Conservation (phyloP, 2,888 invertebrate genomes). For the Chaetoderma sp. region DNA sequence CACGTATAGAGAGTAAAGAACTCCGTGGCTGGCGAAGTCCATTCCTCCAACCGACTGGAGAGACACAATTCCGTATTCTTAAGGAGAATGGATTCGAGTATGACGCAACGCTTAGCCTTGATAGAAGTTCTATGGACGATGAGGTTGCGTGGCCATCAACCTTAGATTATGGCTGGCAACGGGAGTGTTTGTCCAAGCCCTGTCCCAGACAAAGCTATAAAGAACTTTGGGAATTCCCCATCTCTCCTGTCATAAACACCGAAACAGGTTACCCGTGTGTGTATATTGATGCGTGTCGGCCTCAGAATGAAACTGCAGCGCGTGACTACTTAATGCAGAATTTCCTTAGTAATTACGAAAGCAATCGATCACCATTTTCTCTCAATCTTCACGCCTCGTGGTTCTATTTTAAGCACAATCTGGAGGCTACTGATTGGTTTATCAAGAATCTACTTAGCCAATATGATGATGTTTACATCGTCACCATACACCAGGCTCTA, state of each 20-base stretch:
- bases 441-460: slow-evolving; percentile 8
- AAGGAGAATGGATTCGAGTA: slow-evolving; percentile 46
- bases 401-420: slow-evolving; percentile 75
- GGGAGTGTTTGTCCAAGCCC: slow-evolving; percentile 34
- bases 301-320: slow-evolving; percentile 14
- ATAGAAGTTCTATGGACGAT: slow-evolving; percentile 58
- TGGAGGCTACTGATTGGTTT: slow-evolving; percentile 20
- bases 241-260: slow-evolving; percentile 58
- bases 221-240: slow-evolving; percentile 78
- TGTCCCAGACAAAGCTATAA: slow-evolving; percentile 62
- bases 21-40: slow-evolving; percentile 53
- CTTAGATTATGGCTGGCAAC: slow-evolving; percentile 76
- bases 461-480: slow-evolving; percentile 23
- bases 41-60: slow-evolving; percentile 48
- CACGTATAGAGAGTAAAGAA: slow-evolving; percentile 43
- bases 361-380: slow-evolving; percentile 80
- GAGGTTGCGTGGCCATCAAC: slow-evolving; percentile 97
- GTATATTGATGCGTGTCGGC: slow-evolving; percentile 32
- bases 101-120: slow-evolving; percentile 48
- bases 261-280: slow-evolving; percentile 26
- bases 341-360: slow-evolving; percentile 78
- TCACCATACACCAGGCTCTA: slow-evolving; percentile 14
- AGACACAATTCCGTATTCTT: slow-evolving; percentile 43
- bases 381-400: slow-evolving; percentile 84
- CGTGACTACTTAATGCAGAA: slow-evolving; percentile 76